Conservation (phyloP, 2,113 vertebrate species). For the Rhynchopsitta pachyrhyncha region DNA sequence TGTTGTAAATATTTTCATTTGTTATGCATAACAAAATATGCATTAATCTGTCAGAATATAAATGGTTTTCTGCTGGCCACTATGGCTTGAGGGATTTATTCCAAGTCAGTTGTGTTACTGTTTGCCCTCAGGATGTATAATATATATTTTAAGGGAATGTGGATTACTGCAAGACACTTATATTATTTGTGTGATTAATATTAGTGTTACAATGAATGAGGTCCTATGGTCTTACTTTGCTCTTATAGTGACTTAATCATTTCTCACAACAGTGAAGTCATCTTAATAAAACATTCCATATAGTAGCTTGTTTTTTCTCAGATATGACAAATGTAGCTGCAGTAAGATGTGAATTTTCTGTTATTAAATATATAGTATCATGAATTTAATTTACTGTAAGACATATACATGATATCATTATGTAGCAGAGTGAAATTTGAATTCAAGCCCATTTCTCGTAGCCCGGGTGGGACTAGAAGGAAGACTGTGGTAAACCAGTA, state of each 20-base stretch:
- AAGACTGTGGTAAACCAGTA: background rate
- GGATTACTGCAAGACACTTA: slow-evolving; percentile 78
- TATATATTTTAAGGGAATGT: slow-evolving; percentile 81
- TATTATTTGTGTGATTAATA: slow-evolving; percentile 87
- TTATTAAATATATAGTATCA: slow-evolving; percentile 59
- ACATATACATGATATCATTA: background rate
- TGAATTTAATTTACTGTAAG: slow-evolving; percentile 67
- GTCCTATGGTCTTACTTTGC: slow-evolving; percentile 79
- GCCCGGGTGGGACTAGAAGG: slow-evolving; percentile 1
- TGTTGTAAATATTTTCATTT: slow-evolving; percentile 80
- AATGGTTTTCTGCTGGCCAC: slow-evolving; percentile 80
- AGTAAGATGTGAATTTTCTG: slow-evolving; percentile 68
- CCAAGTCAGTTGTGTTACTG: slow-evolving; percentile 69
- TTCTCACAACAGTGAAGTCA: slow-evolving; percentile 77
- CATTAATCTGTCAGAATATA: slow-evolving; percentile 79
- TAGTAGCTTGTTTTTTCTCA: slow-evolving; percentile 66
- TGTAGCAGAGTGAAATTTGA: background rate
- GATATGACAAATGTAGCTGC: slow-evolving; percentile 77
- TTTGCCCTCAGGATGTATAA: slow-evolving; percentile 77
- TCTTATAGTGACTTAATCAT: slow-evolving; percentile 83
- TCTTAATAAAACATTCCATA: slow-evolving; percentile 80
- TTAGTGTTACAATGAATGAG: slow-evolving; percentile 77
- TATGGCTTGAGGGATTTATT: slow-evolving; percentile 81
- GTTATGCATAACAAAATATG: slow-evolving; percentile 77
- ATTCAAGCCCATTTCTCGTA: background rate